phyloP scores from a whole-genome alignment of 2,797 vertebrate species.

The Anableps anableps region DNA sequence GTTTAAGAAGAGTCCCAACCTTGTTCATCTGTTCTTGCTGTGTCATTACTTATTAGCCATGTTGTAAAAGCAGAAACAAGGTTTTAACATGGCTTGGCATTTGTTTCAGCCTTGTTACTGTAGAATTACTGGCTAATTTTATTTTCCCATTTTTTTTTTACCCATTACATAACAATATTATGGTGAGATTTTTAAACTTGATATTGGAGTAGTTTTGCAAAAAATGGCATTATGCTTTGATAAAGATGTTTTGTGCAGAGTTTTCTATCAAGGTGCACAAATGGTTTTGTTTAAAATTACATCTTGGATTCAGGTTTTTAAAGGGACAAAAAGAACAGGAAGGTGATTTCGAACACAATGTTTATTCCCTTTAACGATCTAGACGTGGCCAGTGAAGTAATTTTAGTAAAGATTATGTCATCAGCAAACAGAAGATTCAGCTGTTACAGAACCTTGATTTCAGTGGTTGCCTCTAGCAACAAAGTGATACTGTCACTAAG shows the following conservation, averaged over 20 bases:
- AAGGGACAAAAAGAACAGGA: background rate
- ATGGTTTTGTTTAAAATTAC: background rate
- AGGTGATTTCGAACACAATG: background rate
- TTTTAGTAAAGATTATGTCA: background rate
- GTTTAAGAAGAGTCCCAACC: background rate
- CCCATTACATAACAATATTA: background rate
- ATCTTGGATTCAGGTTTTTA: too few relatives aligned
- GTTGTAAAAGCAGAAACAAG: background rate
- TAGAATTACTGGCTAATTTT: background rate
- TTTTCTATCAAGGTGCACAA: background rate
- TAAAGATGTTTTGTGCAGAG: background rate
- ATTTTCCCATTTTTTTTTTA: background rate
- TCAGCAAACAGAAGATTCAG: background rate
- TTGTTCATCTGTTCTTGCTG: background rate
- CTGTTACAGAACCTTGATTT: conserved; percentile 2
- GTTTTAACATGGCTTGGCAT: background rate
- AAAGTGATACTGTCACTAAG: conserved; percentile 2
- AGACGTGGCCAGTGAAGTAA: background rate
- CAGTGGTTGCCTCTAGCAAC: conserved; percentile 20
- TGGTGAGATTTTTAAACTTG: background rate
- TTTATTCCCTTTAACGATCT: background rate
- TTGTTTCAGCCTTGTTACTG: background rate
- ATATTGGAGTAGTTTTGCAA: background rate
- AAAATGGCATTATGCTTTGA: background rate
- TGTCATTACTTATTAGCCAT: background rate